Conservation (phyloP, 2,888 invertebrate species). For the Petrolisthes manimaculis region DNA sequence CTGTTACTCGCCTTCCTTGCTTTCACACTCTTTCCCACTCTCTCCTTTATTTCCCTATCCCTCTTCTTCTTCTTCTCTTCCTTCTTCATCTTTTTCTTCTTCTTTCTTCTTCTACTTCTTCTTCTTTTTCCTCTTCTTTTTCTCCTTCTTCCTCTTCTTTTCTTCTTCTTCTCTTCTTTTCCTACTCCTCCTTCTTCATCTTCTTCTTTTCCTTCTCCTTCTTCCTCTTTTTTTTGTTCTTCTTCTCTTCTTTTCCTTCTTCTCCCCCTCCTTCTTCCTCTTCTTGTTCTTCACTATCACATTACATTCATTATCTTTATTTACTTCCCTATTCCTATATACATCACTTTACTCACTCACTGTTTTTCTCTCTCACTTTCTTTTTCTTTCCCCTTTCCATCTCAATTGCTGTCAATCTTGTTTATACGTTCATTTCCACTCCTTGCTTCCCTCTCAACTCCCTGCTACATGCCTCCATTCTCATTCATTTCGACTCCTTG, state of each 20-base stretch:
- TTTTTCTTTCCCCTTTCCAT: not conserved
- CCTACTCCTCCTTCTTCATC: not conserved
- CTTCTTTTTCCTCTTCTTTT: not conserved
- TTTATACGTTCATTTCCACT: too few relatives aligned
- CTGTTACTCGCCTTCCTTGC: not conserved
- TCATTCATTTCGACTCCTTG: too few relatives aligned
- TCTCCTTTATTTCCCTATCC: not conserved
- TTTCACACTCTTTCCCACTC: not conserved
- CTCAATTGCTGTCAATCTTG: not conserved
- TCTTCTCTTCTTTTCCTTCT: not conserved
- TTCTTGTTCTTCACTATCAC: not conserved
- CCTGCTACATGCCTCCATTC: not conserved
- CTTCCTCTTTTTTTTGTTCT: not conserved
- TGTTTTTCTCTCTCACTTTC: not conserved
- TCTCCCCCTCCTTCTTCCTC: not conserved
- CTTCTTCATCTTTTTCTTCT: not conserved
- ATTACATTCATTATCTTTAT: not conserved
- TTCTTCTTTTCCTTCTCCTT: not conserved
- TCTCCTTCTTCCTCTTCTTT: not conserved
- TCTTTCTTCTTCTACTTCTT: not conserved
- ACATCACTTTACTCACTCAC: not conserved
- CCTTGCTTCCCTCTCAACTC: not conserved
- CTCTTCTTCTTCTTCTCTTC: not conserved
- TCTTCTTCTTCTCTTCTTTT: not conserved
- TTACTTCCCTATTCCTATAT: not conserved